A percentile compares a stretch with the other conserved stretches of the same genome.
These are phyloP conservation scores for Syngnathus acus DNA, from an alignment of 2,797 vertebrate species.

Conservation along the genomic window DNA sequence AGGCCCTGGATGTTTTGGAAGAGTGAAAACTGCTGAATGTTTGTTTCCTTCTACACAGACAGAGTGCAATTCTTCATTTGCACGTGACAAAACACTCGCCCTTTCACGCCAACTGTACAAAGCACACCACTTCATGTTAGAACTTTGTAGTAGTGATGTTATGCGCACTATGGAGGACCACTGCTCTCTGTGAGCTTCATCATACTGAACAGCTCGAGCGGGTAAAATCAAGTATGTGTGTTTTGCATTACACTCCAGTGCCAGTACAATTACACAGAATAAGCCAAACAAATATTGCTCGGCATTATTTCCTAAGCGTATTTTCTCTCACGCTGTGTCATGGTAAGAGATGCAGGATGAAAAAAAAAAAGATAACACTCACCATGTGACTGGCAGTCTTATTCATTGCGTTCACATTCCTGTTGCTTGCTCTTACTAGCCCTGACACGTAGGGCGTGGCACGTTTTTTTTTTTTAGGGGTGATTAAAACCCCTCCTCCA, in stretches of 20 bases:
- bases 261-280: not conserved
- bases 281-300: not conserved
- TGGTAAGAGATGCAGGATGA: slow-evolving; percentile 30
- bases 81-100: slow-evolving; percentile 40
- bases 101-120: slow-evolving; percentile 39
- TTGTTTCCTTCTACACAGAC: slow-evolving; percentile 56
- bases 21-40: slow-evolving; percentile 47
- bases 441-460: slow-evolving; percentile 70
- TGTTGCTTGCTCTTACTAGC: slow-evolving; percentile 68
- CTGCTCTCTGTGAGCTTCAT: slow-evolving; percentile 26
- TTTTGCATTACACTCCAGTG: not conserved
- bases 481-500: slow-evolving; percentile 44
- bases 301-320: slow-evolving; percentile 14
- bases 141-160: slow-evolving; percentile 34
- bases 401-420: slow-evolving; percentile 72
- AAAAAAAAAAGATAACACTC: slow-evolving; percentile 50
- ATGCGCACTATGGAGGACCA: slow-evolving; percentile 26
- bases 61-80: slow-evolving; percentile 53
- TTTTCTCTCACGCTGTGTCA: slow-evolving; percentile 31
- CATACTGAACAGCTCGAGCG: slow-evolving; percentile 9
- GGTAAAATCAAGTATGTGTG: not conserved
- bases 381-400: slow-evolving; percentile 69
- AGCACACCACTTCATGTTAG: not conserved
- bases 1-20: slow-evolving; percentile 46
- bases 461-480: slow-evolving; percentile 65